Percentiles rank a stretch among this genome's conserved stretches.
phyloP scores from a whole-genome alignment of 2,888 invertebrate species.

The Pristionchus maxplancki region DNA sequence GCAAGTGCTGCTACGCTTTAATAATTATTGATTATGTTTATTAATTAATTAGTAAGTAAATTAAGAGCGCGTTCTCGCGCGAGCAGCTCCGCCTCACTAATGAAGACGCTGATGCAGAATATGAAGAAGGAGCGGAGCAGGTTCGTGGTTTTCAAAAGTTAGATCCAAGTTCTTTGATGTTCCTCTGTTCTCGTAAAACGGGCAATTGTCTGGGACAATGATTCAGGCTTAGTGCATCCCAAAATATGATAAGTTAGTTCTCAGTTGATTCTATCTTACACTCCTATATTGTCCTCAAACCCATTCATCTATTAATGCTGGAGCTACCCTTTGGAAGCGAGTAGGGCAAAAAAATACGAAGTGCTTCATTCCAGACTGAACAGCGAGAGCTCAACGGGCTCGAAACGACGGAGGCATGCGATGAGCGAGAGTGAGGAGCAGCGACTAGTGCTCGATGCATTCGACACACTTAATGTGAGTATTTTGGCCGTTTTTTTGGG shows the following conservation, averaged over 20 bases:
- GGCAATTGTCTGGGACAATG: too few relatives aligned
- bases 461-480: constrained; percentile 47
- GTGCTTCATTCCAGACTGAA: too few relatives aligned
- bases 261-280: too few relatives aligned
- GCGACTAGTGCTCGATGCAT: constrained; percentile 47
- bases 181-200: too few relatives aligned
- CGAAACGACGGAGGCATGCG: constrained; percentile 27
- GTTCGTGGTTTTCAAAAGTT: neutral
- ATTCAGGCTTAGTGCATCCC: too few relatives aligned
- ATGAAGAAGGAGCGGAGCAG: constrained; percentile 48
- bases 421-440: constrained; percentile 25
- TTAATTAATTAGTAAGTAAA: neutral
- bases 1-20: neutral
- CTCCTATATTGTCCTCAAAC: too few relatives aligned
- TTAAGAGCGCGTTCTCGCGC: constrained; percentile 60
- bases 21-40: neutral
- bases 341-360: too few relatives aligned
- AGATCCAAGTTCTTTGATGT: neutral
- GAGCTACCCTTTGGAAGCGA: too few relatives aligned
- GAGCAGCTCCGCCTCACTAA: constrained; percentile 60
- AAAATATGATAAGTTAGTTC: too few relatives aligned
- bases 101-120: constrained; percentile 52
- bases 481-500: neutral
- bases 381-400: constrained; percentile 59
- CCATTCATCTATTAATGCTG: too few relatives aligned